Conservation (phyloP, 37 sponge, comb jelly and placozoan species). For the Axinella damicornis region DNA sequence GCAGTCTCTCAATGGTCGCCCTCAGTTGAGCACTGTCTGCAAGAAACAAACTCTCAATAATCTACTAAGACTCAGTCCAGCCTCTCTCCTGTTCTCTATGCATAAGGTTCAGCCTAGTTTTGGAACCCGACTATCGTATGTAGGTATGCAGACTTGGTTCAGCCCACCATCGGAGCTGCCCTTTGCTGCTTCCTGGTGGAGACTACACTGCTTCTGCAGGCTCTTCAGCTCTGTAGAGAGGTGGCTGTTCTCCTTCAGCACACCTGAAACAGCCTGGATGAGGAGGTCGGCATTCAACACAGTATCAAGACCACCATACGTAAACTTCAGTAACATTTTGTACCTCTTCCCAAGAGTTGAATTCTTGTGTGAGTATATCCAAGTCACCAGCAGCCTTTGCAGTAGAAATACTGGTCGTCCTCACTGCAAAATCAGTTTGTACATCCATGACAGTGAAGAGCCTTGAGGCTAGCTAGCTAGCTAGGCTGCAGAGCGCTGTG, state of each 20-base stretch:
- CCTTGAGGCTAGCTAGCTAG: no score
- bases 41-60: not conserved
- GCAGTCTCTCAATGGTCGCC: constrained; percentile 41
- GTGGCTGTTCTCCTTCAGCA: constrained; percentile 34
- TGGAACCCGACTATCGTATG: no score
- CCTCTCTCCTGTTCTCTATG: no score
- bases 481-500: no score
- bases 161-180: not conserved
- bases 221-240: constrained; percentile 37
- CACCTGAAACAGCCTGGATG: constrained; percentile 9
- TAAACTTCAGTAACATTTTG: no score
- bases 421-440: not conserved
- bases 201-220: constrained; percentile 17
- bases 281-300: not conserved
- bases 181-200: constrained; percentile 15
- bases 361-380: constrained; percentile 42
- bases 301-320: no score
- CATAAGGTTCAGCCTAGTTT: not conserved
- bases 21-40: constrained; percentile 28
- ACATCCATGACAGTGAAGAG: no score
- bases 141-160: not conserved
- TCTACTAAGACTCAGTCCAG: not conserved
- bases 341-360: constrained; percentile 55
- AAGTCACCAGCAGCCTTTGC: constrained; percentile 24
- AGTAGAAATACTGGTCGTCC: not conserved